Evolutionary conservation across 2,113 vertebrate genomes (phyloP).

Genomic region (Machaerirhynchus nigripectus): DNA sequence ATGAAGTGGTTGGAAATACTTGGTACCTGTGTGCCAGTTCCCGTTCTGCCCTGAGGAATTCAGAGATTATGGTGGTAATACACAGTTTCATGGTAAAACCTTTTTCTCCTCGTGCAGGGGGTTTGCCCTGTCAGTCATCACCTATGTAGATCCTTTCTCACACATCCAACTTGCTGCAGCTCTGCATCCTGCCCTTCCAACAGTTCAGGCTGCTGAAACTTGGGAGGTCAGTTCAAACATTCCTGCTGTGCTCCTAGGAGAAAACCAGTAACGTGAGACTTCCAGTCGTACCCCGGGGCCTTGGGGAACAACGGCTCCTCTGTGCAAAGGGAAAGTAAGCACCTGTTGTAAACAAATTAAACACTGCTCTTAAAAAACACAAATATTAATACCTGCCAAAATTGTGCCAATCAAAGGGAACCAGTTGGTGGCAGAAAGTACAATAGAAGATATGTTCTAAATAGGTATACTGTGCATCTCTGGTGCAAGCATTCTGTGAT

Average conservation of each 20-base stretch:
- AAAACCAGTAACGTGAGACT: constrained; percentile 52
- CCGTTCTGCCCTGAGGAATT: background rate
- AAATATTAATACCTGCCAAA: constrained; percentile 71
- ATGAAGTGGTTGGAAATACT: background rate
- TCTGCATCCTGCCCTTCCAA: background rate
- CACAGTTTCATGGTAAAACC: background rate
- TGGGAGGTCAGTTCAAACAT: constrained; percentile 43
- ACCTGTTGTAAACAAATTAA: constrained; percentile 77
- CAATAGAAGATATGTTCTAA: constrained; percentile 62
- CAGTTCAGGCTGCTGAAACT: constrained; percentile 9
- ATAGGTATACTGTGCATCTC: constrained; percentile 66
- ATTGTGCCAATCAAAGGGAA: constrained; percentile 68
- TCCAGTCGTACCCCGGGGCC: background rate
- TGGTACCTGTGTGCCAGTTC: background rate
- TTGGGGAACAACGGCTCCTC: constrained; percentile 55
- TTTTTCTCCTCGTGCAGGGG: background rate
- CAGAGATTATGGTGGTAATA: background rate
- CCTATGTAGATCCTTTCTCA: constrained; percentile 19
- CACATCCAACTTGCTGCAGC: background rate
- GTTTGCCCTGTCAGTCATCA: constrained; percentile 39
- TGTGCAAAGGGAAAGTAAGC: constrained; percentile 67
- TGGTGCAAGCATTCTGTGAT: constrained; percentile 57
- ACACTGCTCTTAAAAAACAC: constrained; percentile 58
- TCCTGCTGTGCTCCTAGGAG: constrained; percentile 36
- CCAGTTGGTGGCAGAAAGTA: constrained; percentile 67